Evolutionary conservation across 2,113 vertebrate species (phyloP).

Genomic region (Cyprinodon brontotheroides): DNA sequence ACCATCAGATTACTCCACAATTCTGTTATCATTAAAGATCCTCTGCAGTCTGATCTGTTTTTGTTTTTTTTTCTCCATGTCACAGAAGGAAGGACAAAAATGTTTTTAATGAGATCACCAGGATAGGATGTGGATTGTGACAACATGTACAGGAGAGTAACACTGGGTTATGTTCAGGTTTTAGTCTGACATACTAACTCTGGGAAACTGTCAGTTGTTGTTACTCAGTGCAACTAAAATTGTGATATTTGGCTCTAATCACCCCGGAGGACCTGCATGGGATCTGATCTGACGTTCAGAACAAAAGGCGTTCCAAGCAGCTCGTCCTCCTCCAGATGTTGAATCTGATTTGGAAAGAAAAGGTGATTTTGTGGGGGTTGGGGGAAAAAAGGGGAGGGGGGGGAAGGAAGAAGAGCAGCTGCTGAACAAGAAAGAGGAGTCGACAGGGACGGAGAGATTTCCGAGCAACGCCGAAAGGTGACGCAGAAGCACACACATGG

Average conservation of each 20-base stretch:
- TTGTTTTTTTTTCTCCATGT: slow-evolving; percentile 8
- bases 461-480: slow-evolving; percentile 50
- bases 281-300: slow-evolving; percentile 53
- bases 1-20: slow-evolving; percentile 32
- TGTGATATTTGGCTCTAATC: slow-evolving; percentile 52
- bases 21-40: slow-evolving; percentile 42
- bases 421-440: slow-evolving; percentile 39
- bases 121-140: slow-evolving; percentile 11
- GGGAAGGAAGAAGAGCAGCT: slow-evolving; percentile 9
- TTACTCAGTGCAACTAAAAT: slow-evolving; percentile 20
- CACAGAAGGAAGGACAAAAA: slow-evolving; percentile 11
- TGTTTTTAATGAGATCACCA: slow-evolving; percentile 45
- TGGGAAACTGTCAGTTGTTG: slow-evolving; percentile 24
- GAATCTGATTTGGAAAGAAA: slow-evolving; percentile 74
- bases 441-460: slow-evolving; percentile 32
- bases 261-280: slow-evolving; percentile 40
- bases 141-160: slow-evolving; percentile 1
- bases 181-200: slow-evolving; percentile 7
- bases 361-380: slow-evolving; percentile 48
- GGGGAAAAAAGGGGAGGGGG: not conserved
- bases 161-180: not conserved
- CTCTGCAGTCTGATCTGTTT: slow-evolving; percentile 32
- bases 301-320: slow-evolving; percentile 60
- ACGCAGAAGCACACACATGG: slow-evolving; percentile 41
- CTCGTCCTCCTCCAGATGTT: slow-evolving; percentile 68